Conservation (phyloP, 2,797 vertebrate species). For the Pipistrellus pipistrellus region DNA sequence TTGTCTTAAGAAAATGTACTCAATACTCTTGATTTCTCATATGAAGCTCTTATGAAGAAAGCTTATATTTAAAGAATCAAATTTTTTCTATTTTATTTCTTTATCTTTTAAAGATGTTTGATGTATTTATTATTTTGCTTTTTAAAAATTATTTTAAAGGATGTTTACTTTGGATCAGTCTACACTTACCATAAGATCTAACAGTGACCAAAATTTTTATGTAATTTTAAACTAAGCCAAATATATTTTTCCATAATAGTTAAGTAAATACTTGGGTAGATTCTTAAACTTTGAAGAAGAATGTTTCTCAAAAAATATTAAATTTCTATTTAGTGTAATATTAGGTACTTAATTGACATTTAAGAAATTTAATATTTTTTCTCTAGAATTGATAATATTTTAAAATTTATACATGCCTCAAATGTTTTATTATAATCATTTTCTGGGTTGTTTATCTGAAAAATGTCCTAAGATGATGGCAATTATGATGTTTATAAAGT, state of each 20-base stretch:
- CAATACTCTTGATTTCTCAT: neutral
- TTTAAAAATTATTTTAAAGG: neutral
- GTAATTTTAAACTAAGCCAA: conserved; percentile 27
- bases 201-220: neutral
- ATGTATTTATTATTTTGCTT: neutral
- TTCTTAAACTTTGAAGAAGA: neutral
- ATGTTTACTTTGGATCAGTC: neutral
- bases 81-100: conserved; percentile 45
- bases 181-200: neutral
- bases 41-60: neutral
- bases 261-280: neutral
- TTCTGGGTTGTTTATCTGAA: neutral
- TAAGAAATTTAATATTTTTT: neutral
- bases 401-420: neutral
- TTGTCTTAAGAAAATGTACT: neutral
- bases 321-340: conserved; percentile 1
- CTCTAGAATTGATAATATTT: conserved; percentile 3
- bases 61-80: conserved; percentile 18
- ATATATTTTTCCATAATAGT: neutral
- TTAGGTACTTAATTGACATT: neutral
- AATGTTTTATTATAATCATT: neutral
- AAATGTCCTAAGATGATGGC: neutral
- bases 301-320: conserved; percentile 5
- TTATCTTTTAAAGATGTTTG: neutral
- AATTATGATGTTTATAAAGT: conserved; percentile 13